A percentile compares a stretch with the other conserved stretches of the same genome.
phyloP scores from a whole-genome alignment of 2,888 invertebrate species.

The Tenthredo mesomela region DNA sequence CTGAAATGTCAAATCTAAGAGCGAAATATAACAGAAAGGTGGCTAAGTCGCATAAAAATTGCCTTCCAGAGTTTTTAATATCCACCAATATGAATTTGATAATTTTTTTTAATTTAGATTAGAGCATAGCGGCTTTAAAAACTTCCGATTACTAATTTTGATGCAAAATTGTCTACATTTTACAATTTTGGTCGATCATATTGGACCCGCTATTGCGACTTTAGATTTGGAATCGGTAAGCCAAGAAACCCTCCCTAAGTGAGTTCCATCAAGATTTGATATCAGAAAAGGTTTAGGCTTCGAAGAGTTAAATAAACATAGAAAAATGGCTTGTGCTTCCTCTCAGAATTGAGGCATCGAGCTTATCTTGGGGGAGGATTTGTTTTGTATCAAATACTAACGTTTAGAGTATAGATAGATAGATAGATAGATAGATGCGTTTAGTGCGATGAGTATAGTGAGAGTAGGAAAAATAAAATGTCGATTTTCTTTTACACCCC shows the following conservation, averaged over 20 bases:
- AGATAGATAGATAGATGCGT: too few relatives aligned
- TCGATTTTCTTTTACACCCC: background rate
- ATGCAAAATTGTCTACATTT: background rate
- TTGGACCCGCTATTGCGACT: background rate
- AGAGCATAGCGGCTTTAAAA: background rate
- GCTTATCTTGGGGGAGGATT: background rate
- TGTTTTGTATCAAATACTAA: background rate
- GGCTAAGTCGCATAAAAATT: background rate
- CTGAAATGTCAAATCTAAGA: background rate
- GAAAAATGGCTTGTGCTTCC: background rate
- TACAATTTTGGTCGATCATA: background rate
- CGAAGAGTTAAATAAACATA: background rate
- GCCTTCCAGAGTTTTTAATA: background rate
- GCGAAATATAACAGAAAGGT: background rate
- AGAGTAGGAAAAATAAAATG: background rate
- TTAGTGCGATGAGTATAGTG: too few relatives aligned
- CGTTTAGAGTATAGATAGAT: too few relatives aligned
- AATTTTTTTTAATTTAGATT: background rate
- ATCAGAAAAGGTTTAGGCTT: background rate
- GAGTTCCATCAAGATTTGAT: background rate
- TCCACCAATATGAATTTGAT: background rate
- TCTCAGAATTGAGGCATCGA: too few relatives aligned
- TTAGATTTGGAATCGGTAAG: background rate
- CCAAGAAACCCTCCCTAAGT: background rate
- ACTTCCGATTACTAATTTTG: background rate